phyloP scores from a whole-genome alignment of 2,113 vertebrate species.

The Azemiops feae region DNA sequence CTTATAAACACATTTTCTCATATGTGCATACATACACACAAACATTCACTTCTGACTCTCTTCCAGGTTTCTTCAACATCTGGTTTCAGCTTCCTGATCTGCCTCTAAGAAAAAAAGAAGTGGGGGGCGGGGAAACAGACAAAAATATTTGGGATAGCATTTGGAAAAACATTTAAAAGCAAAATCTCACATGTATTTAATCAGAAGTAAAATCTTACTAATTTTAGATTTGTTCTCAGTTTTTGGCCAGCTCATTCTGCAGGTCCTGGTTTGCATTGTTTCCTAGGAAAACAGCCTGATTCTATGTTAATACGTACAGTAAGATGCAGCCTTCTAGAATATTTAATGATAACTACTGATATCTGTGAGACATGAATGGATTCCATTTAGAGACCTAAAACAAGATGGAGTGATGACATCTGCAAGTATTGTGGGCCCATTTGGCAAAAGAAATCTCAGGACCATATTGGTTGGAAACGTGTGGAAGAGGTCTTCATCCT shows the following conservation, averaged over 20 bases:
- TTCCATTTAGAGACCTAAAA: no score
- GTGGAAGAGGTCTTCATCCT: no score
- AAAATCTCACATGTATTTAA: background rate
- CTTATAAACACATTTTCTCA: background rate
- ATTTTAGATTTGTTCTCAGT: background rate
- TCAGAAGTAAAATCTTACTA: background rate
- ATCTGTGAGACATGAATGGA: conserved; percentile 3
- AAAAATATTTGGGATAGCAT: background rate
- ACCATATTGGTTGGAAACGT: no score
- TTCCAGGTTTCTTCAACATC: background rate
- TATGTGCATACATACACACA: background rate
- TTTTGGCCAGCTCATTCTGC: background rate
- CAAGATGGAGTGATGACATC: no score
- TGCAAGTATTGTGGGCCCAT: no score
- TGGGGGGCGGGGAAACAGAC: background rate
- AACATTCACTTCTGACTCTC: background rate
- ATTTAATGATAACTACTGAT: background rate
- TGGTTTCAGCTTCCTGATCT: background rate
- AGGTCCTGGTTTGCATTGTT: background rate
- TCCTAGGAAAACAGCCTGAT: background rate
- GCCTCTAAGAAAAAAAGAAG: background rate
- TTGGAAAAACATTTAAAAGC: background rate
- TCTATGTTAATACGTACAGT: background rate
- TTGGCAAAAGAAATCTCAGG: no score
- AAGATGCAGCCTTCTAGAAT: background rate